A percentile compares a stretch with the other conserved stretches of the same genome.
phyloP scores from a whole-genome alignment of 1,140 invertebrate species.

The Penaeus indicus region DNA sequence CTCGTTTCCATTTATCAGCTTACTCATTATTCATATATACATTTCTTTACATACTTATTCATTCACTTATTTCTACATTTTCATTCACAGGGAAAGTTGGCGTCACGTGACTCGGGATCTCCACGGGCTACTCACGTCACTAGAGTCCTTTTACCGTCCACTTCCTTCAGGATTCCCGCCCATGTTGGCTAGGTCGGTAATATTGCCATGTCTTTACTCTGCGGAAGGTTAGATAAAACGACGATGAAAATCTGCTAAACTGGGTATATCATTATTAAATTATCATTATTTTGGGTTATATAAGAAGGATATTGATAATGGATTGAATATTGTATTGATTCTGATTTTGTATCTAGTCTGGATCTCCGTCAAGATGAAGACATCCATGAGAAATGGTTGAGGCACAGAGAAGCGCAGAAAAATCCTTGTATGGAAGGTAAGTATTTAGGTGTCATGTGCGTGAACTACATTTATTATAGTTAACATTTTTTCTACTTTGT shows the following conservation, averaged over 20 bases:
- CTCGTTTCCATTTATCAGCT: background rate
- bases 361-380: constrained; percentile 41
- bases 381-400: constrained; percentile 35
- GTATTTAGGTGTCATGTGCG: background rate
- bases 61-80: background rate
- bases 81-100: constrained; percentile 45
- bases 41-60: background rate
- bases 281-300: too few relatives aligned
- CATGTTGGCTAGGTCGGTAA: constrained; percentile 32
- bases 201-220: too few relatives aligned
- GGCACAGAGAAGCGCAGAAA: background rate
- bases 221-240: too few relatives aligned
- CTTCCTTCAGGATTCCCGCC: constrained; percentile 43
- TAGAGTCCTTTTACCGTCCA: constrained; percentile 27
- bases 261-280: too few relatives aligned
- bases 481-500: background rate
- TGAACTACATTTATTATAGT: background rate
- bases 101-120: constrained; percentile 43
- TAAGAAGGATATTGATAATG: background rate
- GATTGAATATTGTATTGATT: background rate
- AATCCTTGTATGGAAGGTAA: constrained; percentile 47
- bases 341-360: background rate
- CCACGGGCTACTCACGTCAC: constrained; percentile 36
- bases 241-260: too few relatives aligned
- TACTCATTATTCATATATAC: background rate